Evolutionary conservation across 2,113 vertebrate genomes (phyloP), one percentile per base, ranked within the genome.

Genomic region (Pitta sordida): DNA sequence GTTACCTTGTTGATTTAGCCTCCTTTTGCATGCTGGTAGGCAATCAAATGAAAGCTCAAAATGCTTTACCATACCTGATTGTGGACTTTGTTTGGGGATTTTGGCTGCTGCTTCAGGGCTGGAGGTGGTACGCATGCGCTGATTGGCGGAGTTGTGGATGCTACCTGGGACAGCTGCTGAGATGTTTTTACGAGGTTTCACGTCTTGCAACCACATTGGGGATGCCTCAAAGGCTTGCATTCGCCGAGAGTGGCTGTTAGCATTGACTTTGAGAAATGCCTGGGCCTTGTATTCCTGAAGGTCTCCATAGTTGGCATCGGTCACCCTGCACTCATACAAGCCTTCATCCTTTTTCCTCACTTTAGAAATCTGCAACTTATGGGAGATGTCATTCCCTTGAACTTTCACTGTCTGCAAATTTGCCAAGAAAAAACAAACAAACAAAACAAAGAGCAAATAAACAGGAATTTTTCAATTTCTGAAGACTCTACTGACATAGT

Each of bases 381-480:
- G 99, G 76, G 99, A 99, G 97, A 99, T 99, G 96, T 99, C 99
- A n/a, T 99, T 99, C 92, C 99, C 99, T 97, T 99, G 99, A 96
- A 99, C 99, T 95, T 99, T 99, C 93, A 99, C 99, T 94, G 99
- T 99, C 99, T 99, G 98, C 65, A 98, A 96, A 89, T 97, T 94
- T 85, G n/a, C 36, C 86, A 95, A 75, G 64, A 7, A 21, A 36
- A 18, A 21, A 21, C n/a, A n/a, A n/a, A n/a, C n/a, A n/a, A n/a
- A n/a, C n/a, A n/a, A 34, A 11, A 63, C 23, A n/a, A 52, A 4
- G 63, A 80, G 65, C 62, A 74, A 83, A 30, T 30, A 30, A 5
- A 7, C 37, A 94, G 26, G 3, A 59, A 55, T 64, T 80, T 58
- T 59, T 71, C 30, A 83, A 71, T 69, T 81, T 78, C 74, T 68